Evolutionary conservation across 2,797 vertebrate genomes (phyloP), one percentile per base, ranked within the genome.

Genomic region (Notolepis coatsorum): DNA sequence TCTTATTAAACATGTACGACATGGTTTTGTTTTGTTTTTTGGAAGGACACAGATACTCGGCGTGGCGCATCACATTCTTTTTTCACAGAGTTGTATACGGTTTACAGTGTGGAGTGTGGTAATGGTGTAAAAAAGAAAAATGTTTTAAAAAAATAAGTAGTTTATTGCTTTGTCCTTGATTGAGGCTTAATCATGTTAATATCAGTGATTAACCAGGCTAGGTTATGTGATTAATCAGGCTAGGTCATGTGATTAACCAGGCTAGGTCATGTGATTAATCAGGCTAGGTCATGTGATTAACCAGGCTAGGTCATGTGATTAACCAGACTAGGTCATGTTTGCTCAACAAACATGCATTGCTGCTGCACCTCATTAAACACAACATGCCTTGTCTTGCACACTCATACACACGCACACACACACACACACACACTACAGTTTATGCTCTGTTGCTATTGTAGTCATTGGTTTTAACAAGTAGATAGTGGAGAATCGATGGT

Each of bases 281-380:
- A 33, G 62, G 72, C 79, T 72, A 76, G n/a, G n/a, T n/a, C n/a
- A n/a, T n/a, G n/a, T n/a, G n/a, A n/a, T 77, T 28, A 30, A 39
- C 35, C 57, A 65, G 61, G 75, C 68, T 63, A 39, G 21, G 63
- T 62, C 58, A 60, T n/a, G 66, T 43, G 7, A 41, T 46, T 69
- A 64, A 60, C 67, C 60, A 33, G 62, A 71, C 79, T 72, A 76
- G 65, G 61, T 69, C 13, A 38, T 46, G 65, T 63, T 61, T 50
- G 57, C 74, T 81, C 73, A 61, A 70, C 67, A 71, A 68, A 78
- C 79, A 61, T 68, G 78, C 84, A 78, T 88, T 86, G 90, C 90
- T 92, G 92, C 90, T 93, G 88, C 65, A 73, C 84, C 80, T 88
- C 75, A 77, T 86, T 75, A 59, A 73, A 88, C 84, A 81, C 84